Conservation (phyloP, 2,888 invertebrate genomes). For the Leistus spinibarbis region DNA sequence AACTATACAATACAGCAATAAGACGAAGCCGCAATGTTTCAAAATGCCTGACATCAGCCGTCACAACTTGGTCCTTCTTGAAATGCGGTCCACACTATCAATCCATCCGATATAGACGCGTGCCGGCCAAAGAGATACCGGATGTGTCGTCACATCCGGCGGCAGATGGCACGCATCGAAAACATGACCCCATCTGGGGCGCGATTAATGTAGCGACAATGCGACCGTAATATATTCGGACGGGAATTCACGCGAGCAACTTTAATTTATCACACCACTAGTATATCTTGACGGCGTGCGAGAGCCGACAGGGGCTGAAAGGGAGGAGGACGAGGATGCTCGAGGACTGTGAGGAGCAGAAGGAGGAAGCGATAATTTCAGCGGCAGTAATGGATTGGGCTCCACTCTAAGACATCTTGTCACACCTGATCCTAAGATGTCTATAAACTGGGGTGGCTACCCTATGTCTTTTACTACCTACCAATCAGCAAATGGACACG, state of each 20-base stretch:
- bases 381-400: slow-evolving; percentile 2
- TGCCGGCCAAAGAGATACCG: background rate
- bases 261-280: slow-evolving; percentile 48
- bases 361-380: background rate
- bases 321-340: background rate
- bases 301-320: background rate
- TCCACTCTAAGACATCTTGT: background rate
- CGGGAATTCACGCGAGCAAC: slow-evolving; percentile 44
- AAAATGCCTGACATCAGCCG: slow-evolving; percentile 1
- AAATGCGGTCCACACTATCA: background rate
- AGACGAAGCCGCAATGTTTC: too few relatives aligned
- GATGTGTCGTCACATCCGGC: slow-evolving; percentile 2
- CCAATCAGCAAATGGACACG: background rate
- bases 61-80: background rate
- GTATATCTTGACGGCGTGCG: background rate
- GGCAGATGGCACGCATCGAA: slow-evolving; percentile 10
- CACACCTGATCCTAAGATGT: slow-evolving; percentile 1
- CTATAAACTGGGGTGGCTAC: background rate
- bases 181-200: slow-evolving; percentile 39
- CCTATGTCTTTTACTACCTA: background rate
- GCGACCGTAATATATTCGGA: slow-evolving; percentile 50
- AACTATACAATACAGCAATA: slow-evolving; percentile 4
- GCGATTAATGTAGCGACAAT: slow-evolving; percentile 52
- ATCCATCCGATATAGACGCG: background rate
- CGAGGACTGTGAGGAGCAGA: background rate